Percentiles rank a stretch among this genome's conserved stretches.
These are phyloP conservation scores for Lucilia cuprina DNA, from an alignment of 1,140 invertebrate genomes.

Conservation along the genomic window DNA sequence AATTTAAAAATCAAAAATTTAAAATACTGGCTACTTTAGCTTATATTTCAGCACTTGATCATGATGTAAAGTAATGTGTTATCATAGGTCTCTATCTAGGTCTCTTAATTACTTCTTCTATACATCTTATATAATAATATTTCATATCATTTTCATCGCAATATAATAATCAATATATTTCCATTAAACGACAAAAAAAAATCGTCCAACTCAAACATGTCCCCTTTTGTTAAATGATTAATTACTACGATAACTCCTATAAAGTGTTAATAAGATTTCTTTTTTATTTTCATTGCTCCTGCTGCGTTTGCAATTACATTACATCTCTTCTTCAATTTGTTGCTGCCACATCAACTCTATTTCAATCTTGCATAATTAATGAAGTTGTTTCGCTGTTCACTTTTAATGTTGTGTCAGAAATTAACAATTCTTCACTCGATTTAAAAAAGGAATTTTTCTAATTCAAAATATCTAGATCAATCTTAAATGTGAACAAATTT, in stretches of 20 bases:
- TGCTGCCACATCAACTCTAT: background rate
- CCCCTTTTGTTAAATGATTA: background rate
- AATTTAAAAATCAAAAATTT: too few species aligned
- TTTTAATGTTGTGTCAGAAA: constrained; percentile 11
- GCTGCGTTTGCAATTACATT: background rate
- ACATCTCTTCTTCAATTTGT: background rate
- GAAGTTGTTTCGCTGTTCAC: background rate
- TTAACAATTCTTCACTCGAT: constrained; percentile 11
- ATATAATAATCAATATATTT: background rate
- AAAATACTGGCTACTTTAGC: too few species aligned
- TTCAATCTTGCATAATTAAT: background rate
- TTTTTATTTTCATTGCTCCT: background rate
- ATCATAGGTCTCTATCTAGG: too few species aligned
- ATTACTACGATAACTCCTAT: background rate
- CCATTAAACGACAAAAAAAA: background rate
- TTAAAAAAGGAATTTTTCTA: background rate
- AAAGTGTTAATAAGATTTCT: constrained; percentile 13
- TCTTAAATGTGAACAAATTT: constrained; percentile 1
- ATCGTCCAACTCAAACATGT: background rate
- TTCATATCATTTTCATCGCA: background rate
- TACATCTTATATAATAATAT: background rate
- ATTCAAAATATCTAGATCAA: background rate
- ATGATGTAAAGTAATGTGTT: too few species aligned
- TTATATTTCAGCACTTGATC: too few species aligned
- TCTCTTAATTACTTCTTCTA: too few species aligned